Conservation (phyloP, 1,140 invertebrate species). For the Euglossa dilemma region DNA sequence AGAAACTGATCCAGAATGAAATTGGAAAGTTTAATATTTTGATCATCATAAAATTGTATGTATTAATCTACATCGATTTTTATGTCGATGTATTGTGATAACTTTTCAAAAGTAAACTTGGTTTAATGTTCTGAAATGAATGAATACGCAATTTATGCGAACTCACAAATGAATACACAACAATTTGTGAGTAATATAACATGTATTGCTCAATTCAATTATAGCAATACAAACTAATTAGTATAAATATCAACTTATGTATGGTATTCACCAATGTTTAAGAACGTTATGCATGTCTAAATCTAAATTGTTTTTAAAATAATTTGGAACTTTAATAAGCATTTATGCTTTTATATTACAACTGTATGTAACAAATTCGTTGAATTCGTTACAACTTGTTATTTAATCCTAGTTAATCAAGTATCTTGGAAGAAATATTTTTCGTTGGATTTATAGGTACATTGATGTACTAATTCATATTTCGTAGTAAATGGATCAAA, state of each 20-base stretch:
- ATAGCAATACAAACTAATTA: slow-evolving; percentile 21
- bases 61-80: slow-evolving; percentile 42
- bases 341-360: slow-evolving; percentile 43
- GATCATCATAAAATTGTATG: slow-evolving; percentile 43
- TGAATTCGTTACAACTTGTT: background rate
- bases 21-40: slow-evolving; percentile 19
- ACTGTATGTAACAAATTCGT: background rate
- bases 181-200: background rate
- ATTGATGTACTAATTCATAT: slow-evolving; percentile 1
- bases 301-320: slow-evolving; percentile 29
- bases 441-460: slow-evolving; percentile 2
- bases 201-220: slow-evolving; percentile 33
- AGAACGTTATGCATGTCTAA: slow-evolving; percentile 9
- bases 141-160: background rate
- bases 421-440: background rate
- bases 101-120: slow-evolving; percentile 22
- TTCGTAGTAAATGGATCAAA: background rate
- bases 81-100: slow-evolving; percentile 44
- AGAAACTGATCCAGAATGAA: slow-evolving; percentile 78
- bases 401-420: slow-evolving; percentile 24
- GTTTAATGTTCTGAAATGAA: slow-evolving; percentile 7
- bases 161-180: background rate
- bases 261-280: slow-evolving; percentile 15
- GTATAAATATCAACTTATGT: slow-evolving; percentile 3
- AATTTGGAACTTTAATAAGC: slow-evolving; percentile 26